phyloP scores from a whole-genome alignment of 1,140 invertebrate species.

The Magallana gigas region DNA sequence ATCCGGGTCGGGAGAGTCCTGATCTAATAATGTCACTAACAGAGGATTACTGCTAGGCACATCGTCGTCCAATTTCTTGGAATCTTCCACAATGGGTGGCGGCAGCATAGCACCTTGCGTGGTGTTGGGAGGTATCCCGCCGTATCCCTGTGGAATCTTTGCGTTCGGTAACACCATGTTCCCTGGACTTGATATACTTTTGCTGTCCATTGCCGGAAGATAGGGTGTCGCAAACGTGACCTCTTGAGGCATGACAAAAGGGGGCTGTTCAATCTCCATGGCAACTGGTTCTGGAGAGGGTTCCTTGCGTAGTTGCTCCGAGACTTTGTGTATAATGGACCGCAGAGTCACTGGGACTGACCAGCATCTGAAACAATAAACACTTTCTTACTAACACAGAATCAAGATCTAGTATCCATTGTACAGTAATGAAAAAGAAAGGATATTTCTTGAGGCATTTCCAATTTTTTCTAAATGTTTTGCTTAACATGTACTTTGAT shows the following conservation, averaged over 20 bases:
- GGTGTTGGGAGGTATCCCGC: background rate
- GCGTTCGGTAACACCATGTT: conserved; percentile 15
- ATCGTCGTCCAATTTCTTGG: conserved; percentile 44
- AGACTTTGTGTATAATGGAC: conserved; percentile 84
- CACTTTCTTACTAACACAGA: too few relatives aligned
- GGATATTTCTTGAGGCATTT: too few relatives aligned
- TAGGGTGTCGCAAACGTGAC: background rate
- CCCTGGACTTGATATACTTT: background rate
- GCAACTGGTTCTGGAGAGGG: conserved; percentile 57
- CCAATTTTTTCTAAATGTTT: too few relatives aligned
- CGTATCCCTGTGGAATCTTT: background rate
- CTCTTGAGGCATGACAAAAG: background rate
- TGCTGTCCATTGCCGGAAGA: background rate
- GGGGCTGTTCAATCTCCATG: too few relatives aligned
- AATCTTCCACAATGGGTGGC: conserved; percentile 41
- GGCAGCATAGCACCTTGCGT: conserved; percentile 7
- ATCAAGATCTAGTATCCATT: too few relatives aligned
- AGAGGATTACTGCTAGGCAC: conserved; percentile 73
- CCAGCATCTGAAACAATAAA: conserved; percentile 83
- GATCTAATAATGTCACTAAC: conserved; percentile 74
- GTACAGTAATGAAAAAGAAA: too few relatives aligned
- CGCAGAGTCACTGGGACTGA: conserved; percentile 94
- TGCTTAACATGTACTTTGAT: too few relatives aligned
- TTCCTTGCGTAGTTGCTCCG: conserved; percentile 67
- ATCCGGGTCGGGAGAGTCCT: conserved; percentile 63